Conservation (phyloP, 2,113 vertebrate species). For the Onychostoma macrolepis region DNA sequence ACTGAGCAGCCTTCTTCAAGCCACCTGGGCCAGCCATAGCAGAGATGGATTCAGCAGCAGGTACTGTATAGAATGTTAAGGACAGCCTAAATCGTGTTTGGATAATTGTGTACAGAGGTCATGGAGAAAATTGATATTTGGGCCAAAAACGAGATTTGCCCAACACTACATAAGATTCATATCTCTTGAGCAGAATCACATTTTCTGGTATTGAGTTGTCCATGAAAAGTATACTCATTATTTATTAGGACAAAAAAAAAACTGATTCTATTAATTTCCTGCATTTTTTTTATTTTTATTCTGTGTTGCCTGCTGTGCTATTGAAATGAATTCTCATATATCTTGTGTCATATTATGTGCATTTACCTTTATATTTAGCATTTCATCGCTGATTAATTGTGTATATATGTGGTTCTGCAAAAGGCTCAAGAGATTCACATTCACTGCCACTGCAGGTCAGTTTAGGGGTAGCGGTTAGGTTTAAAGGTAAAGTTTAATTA, state of each 20-base stretch:
- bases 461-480: neutral
- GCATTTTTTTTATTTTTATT: neutral
- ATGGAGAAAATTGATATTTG: neutral
- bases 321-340: neutral
- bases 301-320: neutral
- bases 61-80: neutral
- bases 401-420: neutral
- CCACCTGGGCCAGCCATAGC: conserved; percentile 59
- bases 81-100: neutral
- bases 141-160: neutral
- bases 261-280: too few species aligned
- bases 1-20: conserved; percentile 47
- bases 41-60: conserved; percentile 22
- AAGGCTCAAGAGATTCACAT: neutral
- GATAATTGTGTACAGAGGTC: neutral
- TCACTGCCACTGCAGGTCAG: neutral
- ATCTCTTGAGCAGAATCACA: neutral
- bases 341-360: neutral
- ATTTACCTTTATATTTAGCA: neutral
- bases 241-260: neutral
- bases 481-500: neutral
- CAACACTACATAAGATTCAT: neutral
- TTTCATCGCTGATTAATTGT: neutral
- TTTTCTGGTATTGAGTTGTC: neutral
- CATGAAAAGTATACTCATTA: neutral